A percentile compares a stretch with the other conserved stretches of the same genome.
phyloP scores from a whole-genome alignment of 2,113 vertebrate species.

The Microtus oregoni region DNA sequence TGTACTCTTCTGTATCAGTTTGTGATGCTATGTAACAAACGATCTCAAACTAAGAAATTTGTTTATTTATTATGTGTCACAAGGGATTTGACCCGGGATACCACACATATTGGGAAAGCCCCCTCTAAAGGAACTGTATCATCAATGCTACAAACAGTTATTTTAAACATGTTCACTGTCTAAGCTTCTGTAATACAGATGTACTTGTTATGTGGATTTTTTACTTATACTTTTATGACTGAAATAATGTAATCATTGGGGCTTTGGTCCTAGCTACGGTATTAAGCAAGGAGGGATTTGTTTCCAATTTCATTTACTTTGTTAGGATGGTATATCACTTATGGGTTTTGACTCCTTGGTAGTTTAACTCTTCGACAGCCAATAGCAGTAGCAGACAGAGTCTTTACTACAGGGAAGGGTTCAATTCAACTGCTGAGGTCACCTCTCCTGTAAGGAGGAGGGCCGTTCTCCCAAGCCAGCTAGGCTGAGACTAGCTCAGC shows the following conservation, averaged over 20 bases:
- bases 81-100: neutral
- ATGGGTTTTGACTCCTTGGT: neutral
- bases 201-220: neutral
- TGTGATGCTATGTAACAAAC: neutral
- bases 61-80: neutral
- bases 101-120: neutral
- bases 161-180: neutral
- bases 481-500: neutral
- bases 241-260: neutral
- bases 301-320: neutral
- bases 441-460: neutral
- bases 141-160: rapidly evolving
- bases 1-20: no score
- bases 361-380: neutral
- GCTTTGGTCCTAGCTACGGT: neutral
- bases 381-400: neutral
- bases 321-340: neutral
- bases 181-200: neutral
- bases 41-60: neutral
- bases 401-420: neutral
- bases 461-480: neutral
- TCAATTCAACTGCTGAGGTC: neutral
- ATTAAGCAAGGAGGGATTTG: neutral
- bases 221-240: neutral
- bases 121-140: neutral